Percentiles rank a stretch among this genome's conserved stretches.
Conservation (phyloP, 2,113 vertebrate genomes). For the Zosterops pallidus region DNA sequence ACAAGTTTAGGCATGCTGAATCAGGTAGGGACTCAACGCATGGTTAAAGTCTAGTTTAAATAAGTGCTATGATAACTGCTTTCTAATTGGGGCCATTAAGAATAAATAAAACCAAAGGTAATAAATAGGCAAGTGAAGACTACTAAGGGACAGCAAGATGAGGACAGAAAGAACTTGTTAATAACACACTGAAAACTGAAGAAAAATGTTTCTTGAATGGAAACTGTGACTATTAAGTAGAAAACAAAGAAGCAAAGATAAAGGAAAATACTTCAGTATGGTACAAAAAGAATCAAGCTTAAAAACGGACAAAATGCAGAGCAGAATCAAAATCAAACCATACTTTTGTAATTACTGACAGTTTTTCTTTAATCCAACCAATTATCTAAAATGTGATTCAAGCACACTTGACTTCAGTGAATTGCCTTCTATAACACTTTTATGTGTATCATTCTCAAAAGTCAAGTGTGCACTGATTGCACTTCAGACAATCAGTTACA, state of each 20-base stretch:
- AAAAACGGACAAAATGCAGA: not conserved
- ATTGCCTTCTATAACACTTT: conserved; percentile 56
- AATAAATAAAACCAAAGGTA: not conserved
- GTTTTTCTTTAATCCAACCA: conserved; percentile 54
- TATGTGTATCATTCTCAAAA: conserved; percentile 53
- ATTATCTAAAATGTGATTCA: conserved; percentile 67
- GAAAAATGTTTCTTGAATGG: accelerated
- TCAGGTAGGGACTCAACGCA: not conserved
- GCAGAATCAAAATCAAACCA: conserved; percentile 28
- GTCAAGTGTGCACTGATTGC: conserved; percentile 67
- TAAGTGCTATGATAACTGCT: not conserved
- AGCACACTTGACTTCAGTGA: conserved; percentile 65
- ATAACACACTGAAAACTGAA: not conserved
- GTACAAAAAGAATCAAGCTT: not conserved
- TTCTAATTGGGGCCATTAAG: not conserved
- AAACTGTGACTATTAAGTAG: not conserved
- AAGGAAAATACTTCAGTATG: not conserved
- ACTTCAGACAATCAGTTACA: conserved; percentile 37
- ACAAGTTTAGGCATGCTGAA: not conserved
- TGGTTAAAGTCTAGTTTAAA: not conserved
- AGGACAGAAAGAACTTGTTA: not conserved
- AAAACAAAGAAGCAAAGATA: not conserved
- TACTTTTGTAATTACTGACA: conserved; percentile 45
- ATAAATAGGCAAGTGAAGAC: not conserved
- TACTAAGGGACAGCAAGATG: not conserved